Conservation (phyloP, 2,113 vertebrate genomes). For the Pachycephala philippinensis region DNA sequence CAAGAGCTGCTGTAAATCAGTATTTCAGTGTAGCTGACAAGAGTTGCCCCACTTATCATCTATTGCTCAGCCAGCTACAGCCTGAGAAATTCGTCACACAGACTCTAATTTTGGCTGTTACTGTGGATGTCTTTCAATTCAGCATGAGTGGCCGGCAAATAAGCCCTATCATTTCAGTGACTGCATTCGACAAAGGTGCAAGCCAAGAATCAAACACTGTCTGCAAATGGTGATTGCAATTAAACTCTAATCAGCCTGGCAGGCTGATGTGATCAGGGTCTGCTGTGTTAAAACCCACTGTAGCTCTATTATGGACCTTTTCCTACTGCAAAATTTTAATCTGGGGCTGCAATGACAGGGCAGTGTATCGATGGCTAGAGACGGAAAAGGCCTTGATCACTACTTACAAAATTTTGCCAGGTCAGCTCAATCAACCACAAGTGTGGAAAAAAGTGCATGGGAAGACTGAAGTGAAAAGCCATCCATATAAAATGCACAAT, state of each 20-base stretch:
- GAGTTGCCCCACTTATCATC: not conserved
- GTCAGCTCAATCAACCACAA: not conserved
- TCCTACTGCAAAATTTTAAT: not conserved
- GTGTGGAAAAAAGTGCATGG: not conserved
- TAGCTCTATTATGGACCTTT: not conserved
- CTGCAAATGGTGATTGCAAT: not conserved
- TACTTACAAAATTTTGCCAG: not conserved
- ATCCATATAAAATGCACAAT: not conserved
- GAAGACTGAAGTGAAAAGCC: not conserved
- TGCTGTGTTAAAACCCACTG: not conserved
- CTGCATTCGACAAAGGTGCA: not conserved
- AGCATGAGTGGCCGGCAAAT: not conserved
- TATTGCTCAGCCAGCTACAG: not conserved
- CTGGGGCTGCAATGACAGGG: not conserved
- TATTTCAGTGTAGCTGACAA: not conserved
- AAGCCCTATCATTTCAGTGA: not conserved
- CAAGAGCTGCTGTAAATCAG: not conserved
- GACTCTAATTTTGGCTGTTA: not conserved
- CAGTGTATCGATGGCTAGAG: not conserved
- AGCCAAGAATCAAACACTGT: not conserved
- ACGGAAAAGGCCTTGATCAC: not conserved
- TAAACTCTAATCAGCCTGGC: not conserved
- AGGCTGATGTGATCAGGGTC: not conserved
- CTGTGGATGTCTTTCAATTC: not conserved
- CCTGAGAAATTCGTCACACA: not conserved